Conservation (phyloP, 2,113 vertebrate species). For the Mormyrus iriodes region DNA sequence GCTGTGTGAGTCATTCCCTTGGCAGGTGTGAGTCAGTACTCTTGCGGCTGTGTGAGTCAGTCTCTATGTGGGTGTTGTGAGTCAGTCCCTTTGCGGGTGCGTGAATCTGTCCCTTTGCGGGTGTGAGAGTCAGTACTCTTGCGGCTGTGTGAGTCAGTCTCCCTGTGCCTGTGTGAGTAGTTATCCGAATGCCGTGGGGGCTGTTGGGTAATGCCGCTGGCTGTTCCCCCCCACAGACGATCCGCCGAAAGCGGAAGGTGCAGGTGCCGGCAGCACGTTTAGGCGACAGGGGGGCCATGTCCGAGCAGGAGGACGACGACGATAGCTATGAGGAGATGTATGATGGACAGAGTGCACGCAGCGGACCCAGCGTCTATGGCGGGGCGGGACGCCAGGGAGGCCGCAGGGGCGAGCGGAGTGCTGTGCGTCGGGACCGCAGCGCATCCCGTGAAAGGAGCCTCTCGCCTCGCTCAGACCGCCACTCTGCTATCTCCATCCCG, state of each 20-base stretch:
- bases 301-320: slow-evolving; percentile 77
- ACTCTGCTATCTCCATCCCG: slow-evolving; percentile 79
- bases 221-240: slow-evolving; percentile 67
- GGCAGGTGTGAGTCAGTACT: neutral
- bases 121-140: too few species aligned
- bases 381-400: slow-evolving; percentile 46
- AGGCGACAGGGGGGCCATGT: slow-evolving; percentile 78
- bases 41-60: neutral
- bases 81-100: neutral
- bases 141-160: too few species aligned
- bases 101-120: neutral
- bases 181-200: neutral
- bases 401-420: slow-evolving; percentile 64
- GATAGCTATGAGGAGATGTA: slow-evolving; percentile 82
- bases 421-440: slow-evolving; percentile 72
- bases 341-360: slow-evolving; percentile 59
- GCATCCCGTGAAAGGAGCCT: slow-evolving; percentile 81
- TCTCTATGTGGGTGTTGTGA: neutral
- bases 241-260: slow-evolving; percentile 91
- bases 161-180: neutral
- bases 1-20: too few species aligned
- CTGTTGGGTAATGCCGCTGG: neutral
- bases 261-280: slow-evolving; percentile 80
- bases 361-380: slow-evolving; percentile 50
- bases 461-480: slow-evolving; percentile 81